Percentiles rank a stretch among this genome's conserved stretches.
Conservation (phyloP, 2,888 invertebrate species). For the Parelbella ahira region DNA sequence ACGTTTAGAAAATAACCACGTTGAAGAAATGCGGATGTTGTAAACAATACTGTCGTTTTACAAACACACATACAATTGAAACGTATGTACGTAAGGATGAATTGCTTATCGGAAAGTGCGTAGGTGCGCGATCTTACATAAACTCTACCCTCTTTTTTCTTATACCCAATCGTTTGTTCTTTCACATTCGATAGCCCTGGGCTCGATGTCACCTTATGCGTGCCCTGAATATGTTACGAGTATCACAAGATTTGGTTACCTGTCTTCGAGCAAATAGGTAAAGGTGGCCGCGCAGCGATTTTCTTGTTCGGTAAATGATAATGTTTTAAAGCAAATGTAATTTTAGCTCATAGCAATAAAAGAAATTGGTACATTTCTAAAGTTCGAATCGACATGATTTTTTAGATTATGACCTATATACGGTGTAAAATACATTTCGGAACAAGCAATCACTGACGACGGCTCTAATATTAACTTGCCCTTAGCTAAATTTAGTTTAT, state of each 20-base stretch:
- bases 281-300: too few species aligned
- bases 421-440: too few species aligned
- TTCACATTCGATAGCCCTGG: slow-evolving; percentile 10
- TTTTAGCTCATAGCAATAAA: too few species aligned
- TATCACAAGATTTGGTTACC: background rate
- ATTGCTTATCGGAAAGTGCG: slow-evolving; percentile 7
- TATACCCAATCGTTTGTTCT: slow-evolving; percentile 12
- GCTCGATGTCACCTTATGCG: slow-evolving; percentile 4
- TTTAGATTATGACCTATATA: too few species aligned
- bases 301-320: too few species aligned
- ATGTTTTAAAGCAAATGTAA: too few species aligned
- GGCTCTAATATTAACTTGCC: too few species aligned
- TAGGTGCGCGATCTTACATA: slow-evolving; percentile 9
- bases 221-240: slow-evolving; percentile 16
- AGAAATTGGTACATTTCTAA: too few species aligned
- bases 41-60: slow-evolving; percentile 12
- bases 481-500: too few species aligned
- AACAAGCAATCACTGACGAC: too few species aligned
- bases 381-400: too few species aligned
- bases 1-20: too few species aligned
- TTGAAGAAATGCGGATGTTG: background rate
- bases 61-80: slow-evolving; percentile 2
- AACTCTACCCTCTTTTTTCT: slow-evolving; percentile 19
- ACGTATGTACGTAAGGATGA: slow-evolving; percentile 8
- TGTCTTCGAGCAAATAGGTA: background rate